phyloP scores from a whole-genome alignment of 2,113 vertebrate genomes.

The Mormyrus lacerda region DNA sequence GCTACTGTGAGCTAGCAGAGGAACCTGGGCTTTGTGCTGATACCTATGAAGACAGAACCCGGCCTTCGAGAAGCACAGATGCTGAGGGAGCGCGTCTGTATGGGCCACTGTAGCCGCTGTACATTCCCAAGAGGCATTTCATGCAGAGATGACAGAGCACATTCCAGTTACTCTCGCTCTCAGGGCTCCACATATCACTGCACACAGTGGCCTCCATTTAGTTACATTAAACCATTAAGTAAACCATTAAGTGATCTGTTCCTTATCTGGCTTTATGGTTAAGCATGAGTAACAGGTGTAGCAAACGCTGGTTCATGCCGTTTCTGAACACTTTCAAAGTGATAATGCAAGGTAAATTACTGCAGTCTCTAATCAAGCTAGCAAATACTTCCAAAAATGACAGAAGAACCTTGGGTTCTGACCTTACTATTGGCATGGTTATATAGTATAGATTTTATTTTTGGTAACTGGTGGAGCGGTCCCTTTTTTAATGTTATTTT shows the following conservation, averaged over 20 bases:
- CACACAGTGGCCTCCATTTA: background rate
- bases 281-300: background rate
- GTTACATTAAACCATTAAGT: background rate
- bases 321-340: background rate
- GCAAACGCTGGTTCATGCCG: background rate
- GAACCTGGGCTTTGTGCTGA: background rate
- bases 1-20: background rate
- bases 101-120: background rate
- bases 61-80: background rate
- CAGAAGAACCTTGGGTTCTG: background rate
- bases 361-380: background rate
- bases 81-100: background rate
- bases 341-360: background rate
- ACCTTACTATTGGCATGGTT: background rate
- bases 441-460: background rate
- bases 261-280: background rate
- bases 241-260: background rate
- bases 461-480: background rate
- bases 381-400: background rate
- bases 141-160: background rate
- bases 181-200: background rate
- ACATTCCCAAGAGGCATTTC: background rate
- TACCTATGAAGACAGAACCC: background rate
- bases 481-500: background rate
- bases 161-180: background rate